Conservation (phyloP, 1,140 invertebrate genomes). For the Luehdorfia chinensis region DNA sequence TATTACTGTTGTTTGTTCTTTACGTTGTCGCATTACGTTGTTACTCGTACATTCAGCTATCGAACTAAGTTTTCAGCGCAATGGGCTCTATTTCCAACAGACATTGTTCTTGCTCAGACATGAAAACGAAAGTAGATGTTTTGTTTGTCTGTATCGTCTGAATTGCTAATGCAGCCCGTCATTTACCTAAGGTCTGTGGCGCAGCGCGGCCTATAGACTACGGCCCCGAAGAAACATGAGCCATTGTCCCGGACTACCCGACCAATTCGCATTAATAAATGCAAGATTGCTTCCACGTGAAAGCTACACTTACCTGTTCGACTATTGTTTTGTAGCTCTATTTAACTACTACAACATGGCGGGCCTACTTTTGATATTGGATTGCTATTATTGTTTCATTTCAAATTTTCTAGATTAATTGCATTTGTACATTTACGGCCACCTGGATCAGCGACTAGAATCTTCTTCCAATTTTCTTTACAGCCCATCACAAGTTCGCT, state of each 20-base stretch:
- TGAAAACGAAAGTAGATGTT: slow-evolving; percentile 55
- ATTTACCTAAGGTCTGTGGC: slow-evolving; percentile 45
- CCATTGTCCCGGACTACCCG: slow-evolving; percentile 53
- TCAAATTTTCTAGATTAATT: slow-evolving; percentile 2
- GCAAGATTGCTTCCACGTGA: slow-evolving; percentile 46
- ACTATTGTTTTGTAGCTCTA: slow-evolving; percentile 18
- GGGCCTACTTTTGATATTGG: slow-evolving; percentile 16
- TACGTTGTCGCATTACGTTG: slow-evolving; percentile 7
- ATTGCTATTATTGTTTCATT: slow-evolving; percentile 4
- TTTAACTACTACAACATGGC: slow-evolving; percentile 16
- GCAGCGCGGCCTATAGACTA: slow-evolving; percentile 30
- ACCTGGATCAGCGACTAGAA: too few species aligned
- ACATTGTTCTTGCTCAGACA: slow-evolving; percentile 50
- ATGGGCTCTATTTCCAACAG: slow-evolving; percentile 31
- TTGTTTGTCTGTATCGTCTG: slow-evolving; percentile 49
- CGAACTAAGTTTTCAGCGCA: slow-evolving; percentile 36
- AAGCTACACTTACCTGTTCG: slow-evolving; percentile 20
- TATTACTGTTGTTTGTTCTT: slow-evolving; percentile 10
- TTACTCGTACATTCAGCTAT: slow-evolving; percentile 29
- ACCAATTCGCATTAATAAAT: slow-evolving; percentile 61
- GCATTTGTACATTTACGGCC: too few species aligned
- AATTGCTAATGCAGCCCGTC: slow-evolving; percentile 52
- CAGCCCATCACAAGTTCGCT: too few species aligned
- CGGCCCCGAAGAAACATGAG: slow-evolving; percentile 47
- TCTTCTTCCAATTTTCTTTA: too few species aligned